Base-by-base conservation (phyloP, 1,140 invertebrate genomes). In the Formica selysi region DNA sequence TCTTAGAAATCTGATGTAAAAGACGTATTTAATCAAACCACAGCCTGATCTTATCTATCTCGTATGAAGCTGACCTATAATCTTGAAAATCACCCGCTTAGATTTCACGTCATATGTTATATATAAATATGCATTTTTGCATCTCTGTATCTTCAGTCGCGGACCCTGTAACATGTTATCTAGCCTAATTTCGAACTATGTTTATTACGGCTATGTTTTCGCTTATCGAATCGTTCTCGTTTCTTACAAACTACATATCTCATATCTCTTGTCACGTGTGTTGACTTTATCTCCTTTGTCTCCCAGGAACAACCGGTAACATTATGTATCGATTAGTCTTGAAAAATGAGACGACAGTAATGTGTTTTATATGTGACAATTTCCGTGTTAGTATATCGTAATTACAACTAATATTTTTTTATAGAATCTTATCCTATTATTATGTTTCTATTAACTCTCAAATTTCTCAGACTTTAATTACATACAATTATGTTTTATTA, bases 231-330 rank as follows among this genome's bases (percentile, higher is more conserved):
- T 26, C 10, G 11, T 13, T 32, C n/a, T 57, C 4, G n/a, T 57
- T 70, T 80, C 65, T 70, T 41, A 71, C 10, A 32, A 70, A 71
- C 36, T 32, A n/a, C 32, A 51, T 44, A 44, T 44, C 59, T 38
- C n/a, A 11, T 51, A 70, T 71, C 16, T 57, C 32, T 32, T 57
- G 48, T 80, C 78, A 71, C 10, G 36, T 51, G 16, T 68, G 13
- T 70, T 67, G 36, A 3, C 16, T 57, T 80, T 80, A 80, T 71
- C 65, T 70, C 16, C 36, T 71, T 80, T 80, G 76, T 80, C 36
- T 80, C 29, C 26, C 16, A 80, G 32, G 54, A 57, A 70, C 22
- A 10, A 22, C 36, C n/a, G 22, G 22, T n/a, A 19, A 57, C 32
- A 57, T 22, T 26, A 54, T 10, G 6, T 11, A 11, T 13, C n/a